Percentiles rank a stretch among this genome's conserved stretches.
Evolutionary conservation across 2,888 invertebrate species (phyloP).

Genomic region (Andricus quercusramuli): DNA sequence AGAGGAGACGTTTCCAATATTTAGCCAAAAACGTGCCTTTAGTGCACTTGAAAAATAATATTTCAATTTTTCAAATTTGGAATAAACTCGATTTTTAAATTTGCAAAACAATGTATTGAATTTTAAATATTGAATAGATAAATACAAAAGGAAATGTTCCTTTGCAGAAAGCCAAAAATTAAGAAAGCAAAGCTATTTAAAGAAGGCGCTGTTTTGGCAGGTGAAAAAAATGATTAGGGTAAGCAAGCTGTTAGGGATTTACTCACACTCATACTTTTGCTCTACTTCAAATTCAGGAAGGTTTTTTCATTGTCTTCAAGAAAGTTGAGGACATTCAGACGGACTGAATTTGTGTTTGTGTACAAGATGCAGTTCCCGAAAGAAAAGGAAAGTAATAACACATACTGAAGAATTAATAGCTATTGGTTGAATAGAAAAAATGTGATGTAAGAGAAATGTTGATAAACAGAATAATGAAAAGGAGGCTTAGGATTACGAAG

Average conservation of each 20-base stretch:
- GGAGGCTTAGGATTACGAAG: background rate
- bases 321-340: constrained; percentile 46
- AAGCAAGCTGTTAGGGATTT: constrained; percentile 20
- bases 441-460: background rate
- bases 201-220: constrained; percentile 35
- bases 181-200: constrained; percentile 5
- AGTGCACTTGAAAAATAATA: constrained; percentile 22
- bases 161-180: background rate
- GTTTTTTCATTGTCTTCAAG: constrained; percentile 12
- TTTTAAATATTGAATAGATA: background rate
- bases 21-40: constrained; percentile 62
- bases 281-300: constrained; percentile 28
- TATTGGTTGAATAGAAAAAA: background rate
- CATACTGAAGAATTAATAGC: background rate
- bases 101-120: background rate
- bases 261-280: constrained; percentile 41
- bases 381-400: background rate
- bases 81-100: constrained; percentile 4
- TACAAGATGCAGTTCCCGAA: constrained; percentile 1
- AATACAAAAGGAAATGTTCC: background rate
- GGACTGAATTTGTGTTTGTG: constrained; percentile 39
- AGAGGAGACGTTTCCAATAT: constrained; percentile 72
- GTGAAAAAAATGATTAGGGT: background rate
- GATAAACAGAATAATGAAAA: background rate
- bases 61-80: background rate